Conservation (phyloP, 2,888 invertebrate species). For the Drosophila nr. perissopoda region DNA sequence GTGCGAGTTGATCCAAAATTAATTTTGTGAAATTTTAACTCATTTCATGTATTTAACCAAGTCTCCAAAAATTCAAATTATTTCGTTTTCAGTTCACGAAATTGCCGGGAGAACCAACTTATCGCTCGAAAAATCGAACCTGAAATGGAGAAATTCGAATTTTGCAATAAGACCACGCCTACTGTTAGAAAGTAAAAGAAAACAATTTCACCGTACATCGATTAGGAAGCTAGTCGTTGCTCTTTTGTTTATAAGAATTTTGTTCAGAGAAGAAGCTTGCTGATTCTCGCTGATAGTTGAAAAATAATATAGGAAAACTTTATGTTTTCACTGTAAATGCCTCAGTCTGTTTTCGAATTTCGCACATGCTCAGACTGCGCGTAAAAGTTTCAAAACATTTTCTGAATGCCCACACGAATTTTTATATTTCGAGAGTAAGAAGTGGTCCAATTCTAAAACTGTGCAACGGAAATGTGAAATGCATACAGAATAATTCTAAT, state of each 20-base stretch:
- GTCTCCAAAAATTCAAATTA: background rate
- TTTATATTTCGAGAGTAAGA: slow-evolving; percentile 30
- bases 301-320: slow-evolving; percentile 24
- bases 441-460: slow-evolving; percentile 21
- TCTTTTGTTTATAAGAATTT: slow-evolving; percentile 20
- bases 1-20: background rate
- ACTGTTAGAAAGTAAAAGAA: slow-evolving; percentile 4
- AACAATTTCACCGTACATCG: too few relatives aligned
- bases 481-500: slow-evolving; percentile 17
- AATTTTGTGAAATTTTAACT: background rate
- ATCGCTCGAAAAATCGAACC: background rate
- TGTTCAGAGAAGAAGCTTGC: background rate
- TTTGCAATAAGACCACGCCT: background rate
- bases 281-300: slow-evolving; percentile 2
- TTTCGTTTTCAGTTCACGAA: background rate
- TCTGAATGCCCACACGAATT: slow-evolving; percentile 23
- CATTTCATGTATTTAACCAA: background rate
- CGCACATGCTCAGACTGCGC: slow-evolving; percentile 71
- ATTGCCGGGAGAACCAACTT: background rate
- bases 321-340: slow-evolving; percentile 23
- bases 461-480: slow-evolving; percentile 51
- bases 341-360: slow-evolving; percentile 79
- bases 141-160: background rate
- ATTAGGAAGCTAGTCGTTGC: slow-evolving; percentile 9
- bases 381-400: slow-evolving; percentile 39